These are phyloP conservation scores for Trichacis sp. DNA, from an alignment of 2,888 invertebrate genomes.

Conservation along the genomic window DNA sequence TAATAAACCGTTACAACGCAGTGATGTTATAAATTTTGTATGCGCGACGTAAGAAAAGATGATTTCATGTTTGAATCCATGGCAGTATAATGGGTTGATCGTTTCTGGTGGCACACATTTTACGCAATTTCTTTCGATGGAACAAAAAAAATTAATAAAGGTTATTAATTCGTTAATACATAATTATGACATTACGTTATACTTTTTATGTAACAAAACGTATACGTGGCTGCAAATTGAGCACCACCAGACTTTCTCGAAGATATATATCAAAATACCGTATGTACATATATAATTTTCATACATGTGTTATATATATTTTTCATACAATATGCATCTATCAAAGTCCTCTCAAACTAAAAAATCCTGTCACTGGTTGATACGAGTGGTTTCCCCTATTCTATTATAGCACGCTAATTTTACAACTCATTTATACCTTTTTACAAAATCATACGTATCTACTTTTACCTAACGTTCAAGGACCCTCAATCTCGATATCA, in stretches of 20 bases:
- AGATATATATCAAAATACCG: neutral
- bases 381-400: neutral
- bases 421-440: neutral
- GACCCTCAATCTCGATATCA: constrained; percentile 5
- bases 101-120: neutral
- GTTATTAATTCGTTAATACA: too few relatives aligned
- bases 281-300: neutral
- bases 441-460: constrained; percentile 3
- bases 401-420: neutral
- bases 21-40: neutral
- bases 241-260: neutral
- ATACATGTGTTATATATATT: neutral
- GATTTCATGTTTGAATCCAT: neutral
- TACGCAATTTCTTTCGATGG: neutral
- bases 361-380: neutral
- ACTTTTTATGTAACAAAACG: too few relatives aligned
- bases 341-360: constrained; percentile 1
- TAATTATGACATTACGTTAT: too few relatives aligned
- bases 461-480: neutral
- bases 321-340: neutral
- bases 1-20: neutral
- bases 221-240: neutral
- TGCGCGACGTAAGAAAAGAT: neutral
- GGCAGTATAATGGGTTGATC: neutral
- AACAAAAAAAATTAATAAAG: too few relatives aligned